Conservation (phyloP, 35 echinoderm and acorn worm species). For the Stichopus chloronotus region DNA sequence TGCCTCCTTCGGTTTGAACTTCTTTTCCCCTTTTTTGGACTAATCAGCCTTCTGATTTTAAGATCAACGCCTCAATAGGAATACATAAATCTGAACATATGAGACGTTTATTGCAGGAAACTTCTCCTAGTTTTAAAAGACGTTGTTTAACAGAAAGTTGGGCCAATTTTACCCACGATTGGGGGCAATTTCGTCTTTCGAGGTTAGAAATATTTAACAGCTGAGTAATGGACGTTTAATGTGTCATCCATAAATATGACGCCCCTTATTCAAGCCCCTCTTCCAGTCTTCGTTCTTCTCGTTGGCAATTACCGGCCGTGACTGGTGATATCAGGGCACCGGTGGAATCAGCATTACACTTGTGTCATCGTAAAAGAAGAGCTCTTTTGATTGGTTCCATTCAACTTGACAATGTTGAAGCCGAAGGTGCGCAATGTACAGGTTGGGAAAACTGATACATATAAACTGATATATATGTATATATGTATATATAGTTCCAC, state of each 20-base stretch:
- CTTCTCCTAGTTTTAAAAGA: background rate
- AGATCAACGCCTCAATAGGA: conserved; percentile 7
- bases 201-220: background rate
- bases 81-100: background rate
- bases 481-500: too few species aligned
- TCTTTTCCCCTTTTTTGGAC: background rate
- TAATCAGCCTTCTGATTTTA: conserved; percentile 1
- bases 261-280: background rate
- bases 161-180: conserved; percentile 6
- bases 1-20: background rate
- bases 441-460: background rate
- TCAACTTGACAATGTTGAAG: too few species aligned
- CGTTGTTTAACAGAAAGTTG: background rate
- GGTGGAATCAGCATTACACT: background rate
- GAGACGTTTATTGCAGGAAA: background rate
- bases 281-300: background rate
- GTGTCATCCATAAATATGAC: background rate
- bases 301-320: background rate
- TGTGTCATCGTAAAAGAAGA: background rate
- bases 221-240: conserved; percentile 8
- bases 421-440: too few species aligned
- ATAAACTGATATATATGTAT: background rate
- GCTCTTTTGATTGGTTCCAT: background rate
- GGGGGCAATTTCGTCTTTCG: background rate
- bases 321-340: background rate